Evolutionary conservation across 2,888 invertebrate genomes (phyloP), one percentile per base, ranked within the genome.

Genomic region (Falcaria lacertinaria): DNA sequence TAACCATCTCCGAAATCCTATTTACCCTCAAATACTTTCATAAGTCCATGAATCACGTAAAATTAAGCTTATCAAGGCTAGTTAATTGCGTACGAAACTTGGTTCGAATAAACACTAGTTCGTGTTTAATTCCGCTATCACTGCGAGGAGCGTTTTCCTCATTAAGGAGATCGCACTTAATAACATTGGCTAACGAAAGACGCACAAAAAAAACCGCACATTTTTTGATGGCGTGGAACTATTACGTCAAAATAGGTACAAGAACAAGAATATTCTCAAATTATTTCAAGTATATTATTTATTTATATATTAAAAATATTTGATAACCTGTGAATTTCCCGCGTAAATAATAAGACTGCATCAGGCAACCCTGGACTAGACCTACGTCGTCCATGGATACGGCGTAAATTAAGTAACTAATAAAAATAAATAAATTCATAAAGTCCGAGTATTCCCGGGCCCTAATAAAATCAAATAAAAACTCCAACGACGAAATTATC

Each of bases 31-130:
- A 4, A 19, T 11, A 28, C 28, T 60, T 51, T 60, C 52, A 63
- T 61, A 59, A 52, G 44, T 47, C 53, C 55, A 60, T 54, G 60
- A 64, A 60, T 64, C 62, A 64, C 53, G 42, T 49, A 57, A 67
- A 74, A 72, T 69, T 60, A 67, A 56, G 64, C 60, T 68, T 65
- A 73, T 69, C 63, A 60, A n/a, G 66, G 57, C 53, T 49, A 66
- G 74, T 72, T 77, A 75, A 76, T 79, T 77, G 73, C 60, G 49
- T 63, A 64, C 52, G 58, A 67, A 79, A 77, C 63, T 74, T 71
- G 57, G 50, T 63, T 52, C 53, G 60, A 54, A 60, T 60, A 54
- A 60, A 51, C 58, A 60, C 61, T 74, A 74, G 65, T 74, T 78
- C 58, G 55, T 69, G 61, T 64, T 70, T 50, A 58, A 56, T 50